Conservation (phyloP, 2,888 invertebrate genomes). For the Trachelus troglodyta region DNA sequence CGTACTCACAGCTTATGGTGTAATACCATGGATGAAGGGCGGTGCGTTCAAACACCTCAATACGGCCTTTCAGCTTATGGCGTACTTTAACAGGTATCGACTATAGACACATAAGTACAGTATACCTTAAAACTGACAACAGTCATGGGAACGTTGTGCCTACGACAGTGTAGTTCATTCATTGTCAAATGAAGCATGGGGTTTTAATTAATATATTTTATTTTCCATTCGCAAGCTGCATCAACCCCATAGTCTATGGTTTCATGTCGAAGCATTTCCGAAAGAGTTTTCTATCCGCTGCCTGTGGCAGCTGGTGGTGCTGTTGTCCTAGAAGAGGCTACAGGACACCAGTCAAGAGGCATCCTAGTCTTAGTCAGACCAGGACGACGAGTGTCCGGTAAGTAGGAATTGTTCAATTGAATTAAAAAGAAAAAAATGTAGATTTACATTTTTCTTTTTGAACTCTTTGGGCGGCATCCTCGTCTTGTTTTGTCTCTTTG, state of each 20-base stretch:
- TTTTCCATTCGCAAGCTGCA: conserved; percentile 68
- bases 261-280: conserved; percentile 81
- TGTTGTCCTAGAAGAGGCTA: conserved; percentile 55
- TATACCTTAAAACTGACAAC: background rate
- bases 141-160: background rate
- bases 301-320: conserved; percentile 64
- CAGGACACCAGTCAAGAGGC: conserved; percentile 53
- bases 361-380: conserved; percentile 64
- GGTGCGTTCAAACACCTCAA: conserved; percentile 72
- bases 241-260: conserved; percentile 80
- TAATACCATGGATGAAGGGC: conserved; percentile 68
- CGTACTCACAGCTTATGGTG: conserved; percentile 73
- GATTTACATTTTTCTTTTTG: background rate
- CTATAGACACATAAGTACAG: background rate
- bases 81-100: conserved; percentile 75
- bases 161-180: background rate
- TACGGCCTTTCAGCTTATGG: conserved; percentile 74
- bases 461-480: background rate
- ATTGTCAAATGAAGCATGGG: too few species aligned
- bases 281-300: conserved; percentile 69
- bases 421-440: background rate
- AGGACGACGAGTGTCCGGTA: conserved; percentile 64
- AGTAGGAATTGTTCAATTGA: conserved; percentile 18
- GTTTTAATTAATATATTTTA: background rate
- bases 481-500: conserved; percentile 3